Base-by-base conservation (phyloP, 2,888 invertebrate species). In the Metallyticus violacea region DNA sequence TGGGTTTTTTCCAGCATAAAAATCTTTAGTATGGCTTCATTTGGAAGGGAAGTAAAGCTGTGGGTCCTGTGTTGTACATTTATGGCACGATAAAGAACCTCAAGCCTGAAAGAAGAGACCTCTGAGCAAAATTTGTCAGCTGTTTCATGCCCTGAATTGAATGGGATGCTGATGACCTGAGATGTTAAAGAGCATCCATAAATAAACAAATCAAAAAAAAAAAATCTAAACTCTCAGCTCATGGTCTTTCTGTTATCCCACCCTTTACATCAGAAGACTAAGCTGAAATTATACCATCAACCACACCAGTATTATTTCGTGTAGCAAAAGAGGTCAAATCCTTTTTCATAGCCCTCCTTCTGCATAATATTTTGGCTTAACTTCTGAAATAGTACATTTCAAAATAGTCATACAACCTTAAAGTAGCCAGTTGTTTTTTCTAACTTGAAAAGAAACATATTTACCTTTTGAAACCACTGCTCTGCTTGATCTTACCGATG, bases 311-410 rank as follows among this genome's bases (percentile, higher is more conserved):
- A 29, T 81, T 85, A 27, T 85, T 85, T 27, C 79, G 89, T 79
- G 88, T 88, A 9, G 93, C 92, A 90, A 94, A 94, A 86, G 92
- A 92, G 81, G 92, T 92, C 85, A 99, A 94, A 92, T 98, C 97
- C 89, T 99, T 94, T 92, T 97, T 97, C 99, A 99, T 99, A 5
- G 99, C 99, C 99, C 99, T 0, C 99, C 99, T 92, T 99, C 99
- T 0, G 99, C 99, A 93, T 99, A 99, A 92, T 99, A 99, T 92
- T 99, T 99, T 0, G 99, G 99, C 92, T 99, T 99, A 89, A 99
- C 97, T 93, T 99, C 99, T 15, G 97, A 95, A n/a, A 95, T 95
- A 90, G 95, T 95, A 90, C 96, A 97, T 90, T 95, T 95, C 27
- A 99, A 93, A 76, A 98, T 98, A 91, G 98, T 98, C 86, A 97